Conservation (phyloP, 2,888 invertebrate species). For the Cryptus armator region DNA sequence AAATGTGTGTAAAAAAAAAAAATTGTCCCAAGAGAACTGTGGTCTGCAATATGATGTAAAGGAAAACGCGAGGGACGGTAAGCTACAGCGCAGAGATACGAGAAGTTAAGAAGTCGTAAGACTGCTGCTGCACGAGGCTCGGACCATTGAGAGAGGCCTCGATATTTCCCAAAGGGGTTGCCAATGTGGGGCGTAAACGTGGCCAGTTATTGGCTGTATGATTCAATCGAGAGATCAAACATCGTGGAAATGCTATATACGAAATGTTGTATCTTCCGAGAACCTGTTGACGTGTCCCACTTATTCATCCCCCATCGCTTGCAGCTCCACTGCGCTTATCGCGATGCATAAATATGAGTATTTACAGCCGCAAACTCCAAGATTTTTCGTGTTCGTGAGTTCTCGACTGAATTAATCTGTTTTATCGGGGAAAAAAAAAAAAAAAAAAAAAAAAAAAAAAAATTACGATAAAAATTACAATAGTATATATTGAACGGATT, state of each 20-base stretch:
- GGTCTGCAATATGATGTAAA: slow-evolving; percentile 16
- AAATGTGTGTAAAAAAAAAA: slow-evolving; percentile 19
- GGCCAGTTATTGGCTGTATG: slow-evolving; percentile 78
- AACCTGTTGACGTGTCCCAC: slow-evolving; percentile 62
- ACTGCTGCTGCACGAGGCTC: slow-evolving; percentile 58
- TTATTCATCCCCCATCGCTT: neutral
- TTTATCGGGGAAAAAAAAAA: neutral
- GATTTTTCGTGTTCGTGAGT: neutral
- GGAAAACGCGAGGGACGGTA: slow-evolving; percentile 8
- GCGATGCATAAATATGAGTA: slow-evolving; percentile 7
- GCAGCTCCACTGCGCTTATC: neutral
- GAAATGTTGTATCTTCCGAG: neutral
- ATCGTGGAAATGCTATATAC: slow-evolving; percentile 54
- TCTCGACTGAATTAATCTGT: neutral
- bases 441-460: slow-evolving; percentile 20
- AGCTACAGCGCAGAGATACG: slow-evolving; percentile 54
- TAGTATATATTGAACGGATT: slow-evolving; percentile 51
- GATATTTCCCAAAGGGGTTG: slow-evolving; percentile 77
- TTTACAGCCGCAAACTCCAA: neutral
- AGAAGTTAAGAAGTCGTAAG: slow-evolving; percentile 65
- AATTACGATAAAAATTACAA: slow-evolving; percentile 26
- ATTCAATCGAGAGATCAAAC: slow-evolving; percentile 80
- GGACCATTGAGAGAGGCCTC: slow-evolving; percentile 69
- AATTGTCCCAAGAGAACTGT: slow-evolving; percentile 2
- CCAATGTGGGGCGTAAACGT: slow-evolving; percentile 73